Conservation (phyloP, 2,888 invertebrate species). For the Apodemia mormo region DNA sequence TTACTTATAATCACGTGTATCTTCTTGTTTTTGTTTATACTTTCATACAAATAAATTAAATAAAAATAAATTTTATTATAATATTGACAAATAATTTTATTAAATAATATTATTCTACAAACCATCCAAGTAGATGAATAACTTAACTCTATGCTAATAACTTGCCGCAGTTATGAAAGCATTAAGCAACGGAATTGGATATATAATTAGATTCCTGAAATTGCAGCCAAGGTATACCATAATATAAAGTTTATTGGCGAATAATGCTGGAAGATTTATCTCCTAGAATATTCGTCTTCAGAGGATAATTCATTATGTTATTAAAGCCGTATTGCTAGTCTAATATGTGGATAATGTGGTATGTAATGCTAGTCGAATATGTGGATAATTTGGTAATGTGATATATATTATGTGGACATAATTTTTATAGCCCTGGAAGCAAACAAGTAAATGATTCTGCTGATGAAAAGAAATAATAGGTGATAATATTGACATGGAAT, state of each 20-base stretch:
- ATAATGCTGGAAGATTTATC: conserved; percentile 1
- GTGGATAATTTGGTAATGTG: too few relatives aligned
- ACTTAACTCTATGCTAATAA: not conserved
- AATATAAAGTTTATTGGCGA: conserved; percentile 3
- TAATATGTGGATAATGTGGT: too few relatives aligned
- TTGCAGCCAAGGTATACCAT: conserved; percentile 13
- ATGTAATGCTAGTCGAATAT: too few relatives aligned
- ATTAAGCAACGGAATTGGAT: conserved; percentile 14
- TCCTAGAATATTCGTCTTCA: not conserved
- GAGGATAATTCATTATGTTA: not conserved
- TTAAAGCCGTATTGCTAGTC: not conserved
- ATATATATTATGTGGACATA: too few relatives aligned
- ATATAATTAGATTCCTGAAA: conserved; percentile 11
- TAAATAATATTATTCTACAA: not conserved
- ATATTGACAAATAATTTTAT: not conserved
- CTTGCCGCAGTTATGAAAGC: conserved; percentile 10
- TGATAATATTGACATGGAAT: too few relatives aligned
- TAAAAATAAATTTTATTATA: too few relatives aligned
- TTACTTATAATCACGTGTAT: too few relatives aligned
- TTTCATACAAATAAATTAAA: too few relatives aligned
- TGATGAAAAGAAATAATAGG: too few relatives aligned
- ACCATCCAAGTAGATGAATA: not conserved
- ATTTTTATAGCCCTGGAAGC: too few relatives aligned
- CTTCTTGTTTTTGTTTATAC: too few relatives aligned
- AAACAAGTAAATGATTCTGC: too few relatives aligned